Percentiles rank a stretch among this genome's conserved stretches.
These are phyloP conservation scores for Acanthurus tractus DNA, from an alignment of 2,797 vertebrate species.

Conservation along the genomic window DNA sequence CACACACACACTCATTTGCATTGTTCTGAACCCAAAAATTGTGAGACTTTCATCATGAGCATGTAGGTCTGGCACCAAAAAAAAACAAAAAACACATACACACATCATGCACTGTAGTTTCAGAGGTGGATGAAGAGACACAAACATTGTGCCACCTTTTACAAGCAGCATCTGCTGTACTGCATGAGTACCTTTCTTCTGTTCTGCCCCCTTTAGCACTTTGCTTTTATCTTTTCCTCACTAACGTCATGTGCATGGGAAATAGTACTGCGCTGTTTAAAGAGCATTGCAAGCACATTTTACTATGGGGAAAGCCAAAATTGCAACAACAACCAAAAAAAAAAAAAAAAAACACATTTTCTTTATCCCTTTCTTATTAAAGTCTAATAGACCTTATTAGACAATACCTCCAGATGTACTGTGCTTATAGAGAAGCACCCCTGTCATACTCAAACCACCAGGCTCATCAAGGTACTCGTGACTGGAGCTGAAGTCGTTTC, in stretches of 20 bases:
- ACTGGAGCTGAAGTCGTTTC: constrained; percentile 32
- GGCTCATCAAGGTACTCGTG: constrained; percentile 10
- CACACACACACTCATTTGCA: not conserved
- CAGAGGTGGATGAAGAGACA: constrained; percentile 58
- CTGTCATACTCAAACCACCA: constrained; percentile 23
- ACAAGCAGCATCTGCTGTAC: constrained; percentile 63
- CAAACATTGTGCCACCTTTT: constrained; percentile 50
- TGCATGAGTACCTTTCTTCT: constrained; percentile 76
- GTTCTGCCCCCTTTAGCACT: constrained; percentile 68
- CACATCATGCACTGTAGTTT: constrained; percentile 43
- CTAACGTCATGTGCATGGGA: constrained; percentile 77
- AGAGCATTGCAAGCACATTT: constrained; percentile 63
- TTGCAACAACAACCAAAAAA: constrained; percentile 17
- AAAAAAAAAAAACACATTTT: constrained; percentile 26
- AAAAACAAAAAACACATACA: constrained; percentile 7
- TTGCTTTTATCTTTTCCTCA: constrained; percentile 74
- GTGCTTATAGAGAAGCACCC: constrained; percentile 26
- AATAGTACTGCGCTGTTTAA: constrained; percentile 61
- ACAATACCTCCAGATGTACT: constrained; percentile 28
- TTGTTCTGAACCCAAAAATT: constrained; percentile 4
- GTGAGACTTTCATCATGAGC: constrained; percentile 26
- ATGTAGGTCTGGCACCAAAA: constrained; percentile 2
- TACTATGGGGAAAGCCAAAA: constrained; percentile 41
- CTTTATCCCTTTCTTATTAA: constrained; percentile 41
- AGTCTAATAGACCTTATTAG: constrained; percentile 30